phyloP scores from a whole-genome alignment of 2,113 vertebrate species.

The Delphinapterus leucas region DNA sequence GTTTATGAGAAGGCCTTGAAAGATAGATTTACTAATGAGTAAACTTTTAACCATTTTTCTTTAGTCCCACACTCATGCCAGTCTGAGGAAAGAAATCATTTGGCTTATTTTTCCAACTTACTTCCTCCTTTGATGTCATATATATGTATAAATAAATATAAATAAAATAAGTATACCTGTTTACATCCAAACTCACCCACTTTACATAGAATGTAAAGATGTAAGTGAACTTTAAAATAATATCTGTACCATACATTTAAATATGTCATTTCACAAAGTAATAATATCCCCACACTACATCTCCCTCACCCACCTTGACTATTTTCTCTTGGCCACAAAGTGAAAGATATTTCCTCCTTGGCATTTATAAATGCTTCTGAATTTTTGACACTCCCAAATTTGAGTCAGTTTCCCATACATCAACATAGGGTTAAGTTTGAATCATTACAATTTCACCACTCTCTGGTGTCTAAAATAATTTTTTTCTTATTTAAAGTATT shows the following conservation, averaged over 20 bases:
- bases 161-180: background rate
- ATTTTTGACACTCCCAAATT: background rate
- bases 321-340: background rate
- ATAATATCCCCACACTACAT: background rate
- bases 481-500: background rate
- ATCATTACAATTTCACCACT: background rate
- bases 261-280: background rate
- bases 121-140: background rate
- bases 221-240: background rate
- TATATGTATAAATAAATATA: background rate
- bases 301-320: too few relatives aligned
- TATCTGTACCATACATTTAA: background rate
- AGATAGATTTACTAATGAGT: background rate
- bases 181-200: background rate
- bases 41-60: background rate
- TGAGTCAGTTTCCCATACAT: background rate
- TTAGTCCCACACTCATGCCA: background rate
- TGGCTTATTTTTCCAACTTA: background rate
- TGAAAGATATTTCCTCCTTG: background rate
- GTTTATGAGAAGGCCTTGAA: constrained; percentile 5
- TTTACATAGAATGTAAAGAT: background rate
- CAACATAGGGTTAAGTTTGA: background rate
- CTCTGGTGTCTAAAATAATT: background rate
- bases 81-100: background rate
- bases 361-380: background rate